Percentiles rank a stretch among this genome's conserved stretches.
Evolutionary conservation across 1,140 invertebrate genomes (phyloP).

Genomic region (Drosophila malerkotliana): DNA sequence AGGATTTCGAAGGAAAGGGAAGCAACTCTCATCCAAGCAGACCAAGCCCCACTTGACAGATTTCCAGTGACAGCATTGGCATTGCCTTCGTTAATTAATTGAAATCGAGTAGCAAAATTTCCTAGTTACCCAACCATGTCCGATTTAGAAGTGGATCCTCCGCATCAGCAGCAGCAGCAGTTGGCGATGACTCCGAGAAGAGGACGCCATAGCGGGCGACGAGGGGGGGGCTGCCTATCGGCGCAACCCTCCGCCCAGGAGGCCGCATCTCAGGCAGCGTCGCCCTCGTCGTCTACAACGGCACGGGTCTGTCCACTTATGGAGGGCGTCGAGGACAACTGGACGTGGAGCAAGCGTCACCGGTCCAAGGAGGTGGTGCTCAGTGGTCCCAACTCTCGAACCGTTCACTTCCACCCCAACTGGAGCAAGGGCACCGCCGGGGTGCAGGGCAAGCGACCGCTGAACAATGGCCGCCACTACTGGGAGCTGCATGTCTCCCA

Average conservation of each 20-base stretch:
- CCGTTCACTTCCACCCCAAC: constrained; percentile 89
- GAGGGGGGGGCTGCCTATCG: constrained; percentile 5
- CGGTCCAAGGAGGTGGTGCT: constrained; percentile 88
- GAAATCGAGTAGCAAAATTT: constrained; percentile 22
- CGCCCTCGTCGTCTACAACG: constrained; percentile 9
- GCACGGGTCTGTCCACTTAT: constrained; percentile 44
- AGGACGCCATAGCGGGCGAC: constrained; percentile 25
- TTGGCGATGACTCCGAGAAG: constrained; percentile 20
- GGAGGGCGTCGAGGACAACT: constrained; percentile 86
- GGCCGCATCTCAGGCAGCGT: not conserved
- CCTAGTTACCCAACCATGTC: constrained; percentile 44
- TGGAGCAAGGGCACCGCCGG: constrained; percentile 91
- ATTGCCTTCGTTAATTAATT: constrained; percentile 25
- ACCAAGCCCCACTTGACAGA: constrained; percentile 5
- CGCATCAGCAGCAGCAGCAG: constrained; percentile 19
- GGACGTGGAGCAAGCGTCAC: constrained; percentile 88
- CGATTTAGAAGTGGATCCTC: constrained; percentile 52
- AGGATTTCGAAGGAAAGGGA: not conserved
- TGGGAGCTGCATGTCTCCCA: constrained; percentile 89
- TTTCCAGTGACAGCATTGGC: constrained; percentile 20
- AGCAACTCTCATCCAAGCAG: constrained; percentile 16
- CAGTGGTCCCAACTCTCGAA: constrained; percentile 84
- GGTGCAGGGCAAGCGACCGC: constrained; percentile 86
- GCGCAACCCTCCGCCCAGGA: not conserved
- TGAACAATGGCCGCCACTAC: constrained; percentile 88